phyloP scores from a whole-genome alignment of 2,113 vertebrate species.

The Nycticorax nycticorax region DNA sequence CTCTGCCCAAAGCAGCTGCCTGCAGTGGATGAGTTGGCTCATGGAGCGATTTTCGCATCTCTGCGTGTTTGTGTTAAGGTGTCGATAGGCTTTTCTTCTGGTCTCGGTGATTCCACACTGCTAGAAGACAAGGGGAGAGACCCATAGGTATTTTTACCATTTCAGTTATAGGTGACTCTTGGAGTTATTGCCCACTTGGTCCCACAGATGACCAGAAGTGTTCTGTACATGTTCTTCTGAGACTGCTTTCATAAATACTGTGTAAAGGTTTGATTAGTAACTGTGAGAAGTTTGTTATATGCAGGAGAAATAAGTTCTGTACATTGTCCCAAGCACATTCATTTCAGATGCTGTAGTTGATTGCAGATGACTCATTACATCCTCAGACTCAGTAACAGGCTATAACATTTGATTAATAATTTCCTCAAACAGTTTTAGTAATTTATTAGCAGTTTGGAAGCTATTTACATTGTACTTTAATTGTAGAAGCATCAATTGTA shows the following conservation, averaged over 20 bases:
- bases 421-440: constrained; percentile 3
- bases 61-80: neutral
- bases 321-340: neutral
- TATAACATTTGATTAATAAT: constrained; percentile 21
- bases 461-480: constrained; percentile 19
- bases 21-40: neutral
- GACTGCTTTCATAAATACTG: neutral
- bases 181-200: neutral
- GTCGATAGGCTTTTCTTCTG: neutral
- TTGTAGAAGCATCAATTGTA: neutral
- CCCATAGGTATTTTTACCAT: rapidly evolving
- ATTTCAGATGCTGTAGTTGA: neutral
- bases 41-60: neutral
- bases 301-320: neutral
- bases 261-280: neutral
- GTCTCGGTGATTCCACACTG: neutral
- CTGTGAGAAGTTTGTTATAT: neutral
- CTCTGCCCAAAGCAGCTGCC: neutral
- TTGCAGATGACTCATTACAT: neutral
- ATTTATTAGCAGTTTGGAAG: constrained; percentile 37
- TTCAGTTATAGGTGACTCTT: neutral
- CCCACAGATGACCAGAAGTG: neutral
- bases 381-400: neutral
- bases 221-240: neutral
- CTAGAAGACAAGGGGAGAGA: neutral